Base-by-base conservation (phyloP, 2,888 invertebrate genomes). In the Troglohyphantes excavatus region DNA sequence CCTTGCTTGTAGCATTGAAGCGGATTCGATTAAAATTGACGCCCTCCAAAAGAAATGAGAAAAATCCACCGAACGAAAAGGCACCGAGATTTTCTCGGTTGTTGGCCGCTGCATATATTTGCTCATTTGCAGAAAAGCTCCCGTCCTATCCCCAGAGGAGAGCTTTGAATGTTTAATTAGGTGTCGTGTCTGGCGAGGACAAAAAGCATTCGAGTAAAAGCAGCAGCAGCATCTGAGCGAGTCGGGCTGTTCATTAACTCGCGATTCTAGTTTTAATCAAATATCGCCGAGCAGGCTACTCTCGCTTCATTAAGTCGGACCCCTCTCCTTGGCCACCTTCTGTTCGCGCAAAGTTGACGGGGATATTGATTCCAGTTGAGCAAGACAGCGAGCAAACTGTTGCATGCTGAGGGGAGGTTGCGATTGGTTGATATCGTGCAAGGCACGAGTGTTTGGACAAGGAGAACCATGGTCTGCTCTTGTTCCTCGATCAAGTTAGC, bases 131-230 rank as follows among this genome's bases (percentile, higher is more conserved):
- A 73, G 83, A n/a, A n/a, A n/a, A n/a, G n/a, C n/a, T n/a, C n/a
- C 59, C 59, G 61, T 59, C 43, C 43, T 33, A 73, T 53, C 76
- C 61, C 76, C 59, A 78, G 63, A 43, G 65, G 65, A 78, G 78
- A 78, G 68, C 81, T 81, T 81, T 81, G 83, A 83, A 83, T 83
- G 61, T 83, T 73, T 83, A 83, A 83, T 83, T 83, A 83, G 83
- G 43, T 46, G 23, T 73, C 46, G 73, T 72, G 70, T 82, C 67
- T 67, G 27, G 59, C 68, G 68, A 21, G 81, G 67, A 81, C 59
- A 70, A 82, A 82, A 82, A 83, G 73, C 83, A 46, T 61, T 82
- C 43, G 46, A 61, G 63, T 26, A 70, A 70, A 68, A 68, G 79
- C 79, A 53, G 79, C 33, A 79, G 46, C 65, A 43, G 68, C 46